Base-by-base conservation (phyloP, 2,113 vertebrate genomes). In the Blennius ocellaris region DNA sequence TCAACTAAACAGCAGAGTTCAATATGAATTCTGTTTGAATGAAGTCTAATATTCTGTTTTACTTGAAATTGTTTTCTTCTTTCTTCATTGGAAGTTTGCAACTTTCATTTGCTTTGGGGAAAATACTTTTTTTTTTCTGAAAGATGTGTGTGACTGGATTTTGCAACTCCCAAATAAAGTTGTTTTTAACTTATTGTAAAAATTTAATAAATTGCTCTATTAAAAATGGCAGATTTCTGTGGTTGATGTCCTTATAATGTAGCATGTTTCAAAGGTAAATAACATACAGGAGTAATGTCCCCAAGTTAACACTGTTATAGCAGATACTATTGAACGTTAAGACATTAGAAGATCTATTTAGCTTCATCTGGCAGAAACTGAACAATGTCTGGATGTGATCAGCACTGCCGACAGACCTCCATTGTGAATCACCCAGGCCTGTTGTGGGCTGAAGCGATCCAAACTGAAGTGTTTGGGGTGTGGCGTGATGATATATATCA, bases 171-270 rank as follows among this genome's bases (percentile, higher is more conserved):
- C 57, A 76, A 83, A 69, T 69, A 68, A 69, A 74, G 73, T 85
- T 81, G 58, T 90, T 93, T 94, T 93, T 94, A 94, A 95, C 58
- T 94, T 95, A 95, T 95, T 93, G 89, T 87, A 37, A 71, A 82
- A 84, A 84, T 80, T 40, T 44, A 92, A 92, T 85, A 85, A 90
- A 90, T 67, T 61, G 76, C 36, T 66, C 74, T 82, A 78, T 67
- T 40, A 81, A 70, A 78, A 55, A 51, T 0, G 5, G 7, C 4
- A 44, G 15, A 36, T 0, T 6, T 47, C 38, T 66, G 14, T 8
- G 36, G 6, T 37, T 36, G 12, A 44, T 55, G 68, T 30, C 21
- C 21, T 30, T 30, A 30, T 30, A 30, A 30, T 30, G 2, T 30
- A 2, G 21, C 21, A 4, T 30, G 21, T 30, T 4, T 30, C 21